A percentile compares a stretch with the other conserved stretches of the same genome.
These are phyloP conservation scores for Cephus spinipes DNA, from an alignment of 2,888 invertebrate species.

Conservation along the genomic window DNA sequence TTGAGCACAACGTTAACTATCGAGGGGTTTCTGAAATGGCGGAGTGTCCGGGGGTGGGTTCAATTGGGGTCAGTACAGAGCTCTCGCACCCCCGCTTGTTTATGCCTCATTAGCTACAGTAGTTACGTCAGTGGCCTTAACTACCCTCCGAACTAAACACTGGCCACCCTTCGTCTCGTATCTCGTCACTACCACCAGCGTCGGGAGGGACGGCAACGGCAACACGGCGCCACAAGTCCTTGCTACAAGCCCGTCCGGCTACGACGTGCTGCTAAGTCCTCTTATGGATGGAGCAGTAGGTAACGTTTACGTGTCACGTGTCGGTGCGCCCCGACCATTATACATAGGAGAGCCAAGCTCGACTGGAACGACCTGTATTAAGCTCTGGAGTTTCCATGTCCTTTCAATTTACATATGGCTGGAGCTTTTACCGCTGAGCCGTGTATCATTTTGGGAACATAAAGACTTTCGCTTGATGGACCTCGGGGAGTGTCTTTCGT, in stretches of 20 bases:
- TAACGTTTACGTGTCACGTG: neutral
- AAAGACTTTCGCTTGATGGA: too few species aligned
- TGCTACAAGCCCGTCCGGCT: too few species aligned
- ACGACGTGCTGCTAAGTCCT: too few species aligned
- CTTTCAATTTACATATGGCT: too few species aligned
- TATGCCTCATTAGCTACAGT: slow-evolving; percentile 57
- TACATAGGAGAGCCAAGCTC: neutral
- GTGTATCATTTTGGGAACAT: too few species aligned
- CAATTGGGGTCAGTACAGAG: neutral
- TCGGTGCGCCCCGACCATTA: neutral
- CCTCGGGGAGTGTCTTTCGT: too few species aligned
- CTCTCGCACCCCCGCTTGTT: slow-evolving; percentile 46
- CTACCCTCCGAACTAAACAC: slow-evolving; percentile 51
- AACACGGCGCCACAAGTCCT: too few species aligned
- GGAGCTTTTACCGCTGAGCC: too few species aligned
- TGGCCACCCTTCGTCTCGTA: slow-evolving; percentile 3
- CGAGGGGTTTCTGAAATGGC: slow-evolving; percentile 45
- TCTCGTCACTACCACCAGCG: too few species aligned
- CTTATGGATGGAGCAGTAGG: slow-evolving; percentile 6
- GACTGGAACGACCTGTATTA: neutral
- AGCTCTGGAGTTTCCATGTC: too few species aligned
- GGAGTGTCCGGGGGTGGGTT: slow-evolving; percentile 32
- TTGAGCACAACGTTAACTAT: slow-evolving; percentile 49
- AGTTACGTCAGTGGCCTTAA: slow-evolving; percentile 55
- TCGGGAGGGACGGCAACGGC: too few species aligned